phyloP scores from a whole-genome alignment of 1,140 invertebrate genomes.

The Akabosia matsudoensis region DNA sequence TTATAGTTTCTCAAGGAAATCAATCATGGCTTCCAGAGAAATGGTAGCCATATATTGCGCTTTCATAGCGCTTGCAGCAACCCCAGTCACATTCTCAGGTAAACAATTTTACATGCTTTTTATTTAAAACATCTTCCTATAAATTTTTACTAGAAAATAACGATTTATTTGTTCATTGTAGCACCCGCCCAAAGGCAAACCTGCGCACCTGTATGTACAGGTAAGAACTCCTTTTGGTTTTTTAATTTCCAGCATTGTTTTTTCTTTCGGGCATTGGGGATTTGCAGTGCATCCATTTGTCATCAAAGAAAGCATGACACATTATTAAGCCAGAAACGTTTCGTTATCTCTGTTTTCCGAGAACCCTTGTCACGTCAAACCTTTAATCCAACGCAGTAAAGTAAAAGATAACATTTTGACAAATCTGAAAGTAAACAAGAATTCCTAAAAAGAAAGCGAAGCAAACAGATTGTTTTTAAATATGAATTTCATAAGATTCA shows the following conservation, averaged over 20 bases:
- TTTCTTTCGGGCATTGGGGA: too few species aligned
- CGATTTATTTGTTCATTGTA: constrained; percentile 15
- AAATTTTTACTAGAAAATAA: neutral
- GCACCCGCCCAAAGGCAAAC: constrained; percentile 25
- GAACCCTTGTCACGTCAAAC: too few species aligned
- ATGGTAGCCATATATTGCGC: neutral
- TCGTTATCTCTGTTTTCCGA: too few species aligned
- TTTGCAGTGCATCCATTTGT: too few species aligned
- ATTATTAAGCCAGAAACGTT: too few species aligned
- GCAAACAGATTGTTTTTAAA: neutral
- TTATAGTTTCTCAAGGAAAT: constrained; percentile 7
- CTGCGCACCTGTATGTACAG: constrained; percentile 28
- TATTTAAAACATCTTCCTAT: neutral
- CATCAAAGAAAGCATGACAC: too few species aligned
- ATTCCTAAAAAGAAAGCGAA: neutral
- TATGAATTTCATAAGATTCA: too few species aligned
- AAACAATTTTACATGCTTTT: neutral
- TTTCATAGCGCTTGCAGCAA: neutral
- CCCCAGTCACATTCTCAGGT: constrained; percentile 1
- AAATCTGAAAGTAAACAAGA: too few species aligned
- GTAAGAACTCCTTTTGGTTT: neutral
- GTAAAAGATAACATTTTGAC: too few species aligned
- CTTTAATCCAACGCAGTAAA: too few species aligned
- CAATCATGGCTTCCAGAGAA: constrained; percentile 1
- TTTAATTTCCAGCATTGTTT: too few species aligned